Conservation (phyloP, 2,113 vertebrate species). For the Asarcornis scutulata region DNA sequence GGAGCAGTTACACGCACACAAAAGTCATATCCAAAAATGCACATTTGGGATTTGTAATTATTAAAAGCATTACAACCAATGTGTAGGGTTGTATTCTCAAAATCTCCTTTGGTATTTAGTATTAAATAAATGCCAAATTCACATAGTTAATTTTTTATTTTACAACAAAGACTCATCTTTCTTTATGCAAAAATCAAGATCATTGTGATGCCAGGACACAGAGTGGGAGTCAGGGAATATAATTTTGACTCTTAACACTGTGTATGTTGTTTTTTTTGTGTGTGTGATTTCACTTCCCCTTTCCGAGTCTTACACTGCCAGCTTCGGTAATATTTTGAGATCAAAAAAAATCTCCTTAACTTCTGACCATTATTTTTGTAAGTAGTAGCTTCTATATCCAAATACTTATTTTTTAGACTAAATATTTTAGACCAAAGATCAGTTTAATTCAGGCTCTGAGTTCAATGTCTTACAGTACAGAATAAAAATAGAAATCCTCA, state of each 20-base stretch:
- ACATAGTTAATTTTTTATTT: background rate
- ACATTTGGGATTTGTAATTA: background rate
- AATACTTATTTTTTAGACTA: background rate
- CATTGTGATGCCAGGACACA: background rate
- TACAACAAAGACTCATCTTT: background rate
- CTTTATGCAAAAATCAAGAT: background rate
- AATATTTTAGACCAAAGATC: background rate
- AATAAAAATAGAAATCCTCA: background rate
- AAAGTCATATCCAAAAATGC: background rate
- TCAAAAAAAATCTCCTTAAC: background rate
- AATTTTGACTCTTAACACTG: background rate
- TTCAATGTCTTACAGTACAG: background rate
- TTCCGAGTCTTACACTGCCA: background rate
- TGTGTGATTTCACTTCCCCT: background rate
- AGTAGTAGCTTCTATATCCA: background rate
- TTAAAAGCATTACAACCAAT: background rate
- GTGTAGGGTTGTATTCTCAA: background rate
- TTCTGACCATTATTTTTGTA: background rate
- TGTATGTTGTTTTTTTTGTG: background rate
- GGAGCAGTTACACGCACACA: background rate
- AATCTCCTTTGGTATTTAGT: background rate
- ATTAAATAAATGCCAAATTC: background rate
- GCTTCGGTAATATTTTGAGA: background rate
- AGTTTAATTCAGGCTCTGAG: background rate
- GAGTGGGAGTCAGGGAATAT: background rate